Evolutionary conservation across 1,140 invertebrate genomes (phyloP).

Genomic region (Drosophila ercepeae): DNA sequence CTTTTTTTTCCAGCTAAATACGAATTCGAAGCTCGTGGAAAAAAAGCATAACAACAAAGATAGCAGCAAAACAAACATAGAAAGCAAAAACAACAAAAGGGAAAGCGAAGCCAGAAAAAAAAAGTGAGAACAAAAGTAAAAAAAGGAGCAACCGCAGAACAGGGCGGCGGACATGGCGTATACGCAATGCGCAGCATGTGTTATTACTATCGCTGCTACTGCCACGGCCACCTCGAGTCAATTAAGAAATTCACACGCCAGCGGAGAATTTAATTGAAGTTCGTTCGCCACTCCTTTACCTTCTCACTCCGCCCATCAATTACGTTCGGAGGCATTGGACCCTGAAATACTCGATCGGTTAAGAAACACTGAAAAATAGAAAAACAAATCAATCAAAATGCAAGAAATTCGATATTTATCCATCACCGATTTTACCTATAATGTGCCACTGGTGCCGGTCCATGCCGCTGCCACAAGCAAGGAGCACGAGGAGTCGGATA

Average conservation of each 20-base stretch:
- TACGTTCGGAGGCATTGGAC: background rate
- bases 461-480: conserved; percentile 32
- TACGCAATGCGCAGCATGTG: conserved; percentile 68
- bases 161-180: conserved; percentile 61
- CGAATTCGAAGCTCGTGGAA: conserved; percentile 33
- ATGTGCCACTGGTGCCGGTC: conserved; percentile 60
- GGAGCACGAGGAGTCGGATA: conserved; percentile 33
- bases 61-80: background rate
- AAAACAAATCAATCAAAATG: conserved; percentile 44
- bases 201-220: conserved; percentile 45
- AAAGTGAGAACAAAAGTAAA: conserved; percentile 7
- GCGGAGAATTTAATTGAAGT: conserved; percentile 62
- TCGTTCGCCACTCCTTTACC: background rate
- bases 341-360: conserved; percentile 28
- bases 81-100: conserved; percentile 15
- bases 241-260: conserved; percentile 57
- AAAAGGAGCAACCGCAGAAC: conserved; percentile 8
- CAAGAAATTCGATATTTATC: conserved; percentile 75
- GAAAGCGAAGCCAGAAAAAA: background rate
- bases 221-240: conserved; percentile 52
- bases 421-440: conserved; percentile 67
- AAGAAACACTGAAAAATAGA: background rate
- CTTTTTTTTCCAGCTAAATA: conserved; percentile 40
- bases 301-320: conserved; percentile 1
- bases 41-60: conserved; percentile 11